Evolutionary conservation across 2,797 vertebrate genomes (phyloP).

Genomic region (Otus scops): DNA sequence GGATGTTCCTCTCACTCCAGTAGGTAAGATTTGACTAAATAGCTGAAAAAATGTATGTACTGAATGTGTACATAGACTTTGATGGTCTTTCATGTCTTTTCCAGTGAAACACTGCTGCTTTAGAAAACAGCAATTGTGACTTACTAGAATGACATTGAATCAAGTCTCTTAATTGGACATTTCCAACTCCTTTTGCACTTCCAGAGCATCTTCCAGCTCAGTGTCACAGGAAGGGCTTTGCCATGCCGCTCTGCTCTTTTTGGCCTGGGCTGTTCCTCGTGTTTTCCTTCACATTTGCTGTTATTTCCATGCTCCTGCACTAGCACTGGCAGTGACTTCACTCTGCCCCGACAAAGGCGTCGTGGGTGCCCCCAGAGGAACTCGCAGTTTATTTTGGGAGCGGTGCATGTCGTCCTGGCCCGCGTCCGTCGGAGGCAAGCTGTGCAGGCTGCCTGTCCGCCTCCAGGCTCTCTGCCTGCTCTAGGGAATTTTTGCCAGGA

Average conservation of each 20-base stretch:
- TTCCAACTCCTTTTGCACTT: not conserved
- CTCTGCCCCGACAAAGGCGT: not conserved
- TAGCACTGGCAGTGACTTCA: not conserved
- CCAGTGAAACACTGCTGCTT: not conserved
- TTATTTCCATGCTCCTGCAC: not conserved
- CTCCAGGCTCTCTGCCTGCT: not conserved
- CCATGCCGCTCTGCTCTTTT: not conserved
- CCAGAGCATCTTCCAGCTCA: not conserved
- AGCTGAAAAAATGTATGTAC: not conserved
- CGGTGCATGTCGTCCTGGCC: not conserved
- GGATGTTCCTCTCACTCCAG: not conserved
- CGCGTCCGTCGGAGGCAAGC: accelerated
- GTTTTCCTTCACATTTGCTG: not conserved
- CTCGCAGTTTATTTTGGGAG: not conserved
- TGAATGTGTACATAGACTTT: not conserved
- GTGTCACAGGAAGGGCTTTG: not conserved
- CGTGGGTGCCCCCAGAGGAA: not conserved
- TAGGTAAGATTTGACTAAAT: not conserved
- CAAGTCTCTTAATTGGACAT: not conserved
- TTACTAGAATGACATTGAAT: not conserved
- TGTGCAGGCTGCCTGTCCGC: not conserved
- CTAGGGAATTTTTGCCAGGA: not conserved
- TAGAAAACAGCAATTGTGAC: not conserved
- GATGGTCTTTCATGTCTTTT: not conserved
- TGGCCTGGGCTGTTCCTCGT: not conserved